Conservation (phyloP, 2,797 vertebrate genomes). For the Trachops cirrhosus region DNA sequence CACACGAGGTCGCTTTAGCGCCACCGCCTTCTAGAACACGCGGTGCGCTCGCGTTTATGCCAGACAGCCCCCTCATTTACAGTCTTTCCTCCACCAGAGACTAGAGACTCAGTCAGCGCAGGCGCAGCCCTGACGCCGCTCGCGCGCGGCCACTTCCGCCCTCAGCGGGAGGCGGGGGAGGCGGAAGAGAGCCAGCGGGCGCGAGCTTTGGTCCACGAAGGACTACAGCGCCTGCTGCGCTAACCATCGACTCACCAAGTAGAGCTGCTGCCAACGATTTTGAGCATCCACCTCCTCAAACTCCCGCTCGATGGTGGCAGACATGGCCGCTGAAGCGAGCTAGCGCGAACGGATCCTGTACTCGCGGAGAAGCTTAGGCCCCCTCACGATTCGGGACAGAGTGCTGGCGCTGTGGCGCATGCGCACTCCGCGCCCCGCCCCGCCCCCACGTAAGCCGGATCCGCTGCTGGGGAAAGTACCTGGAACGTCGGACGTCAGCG, state of each 20-base stretch:
- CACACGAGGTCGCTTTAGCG: neutral
- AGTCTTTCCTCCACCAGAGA: neutral
- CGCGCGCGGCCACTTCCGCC: slow-evolving; percentile 62
- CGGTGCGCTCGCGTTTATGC: neutral
- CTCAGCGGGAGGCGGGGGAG: slow-evolving; percentile 48
- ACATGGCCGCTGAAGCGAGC: slow-evolving; percentile 68
- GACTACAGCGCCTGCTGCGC: neutral
- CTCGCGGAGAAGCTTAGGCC: slow-evolving; percentile 56
- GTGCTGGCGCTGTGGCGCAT: slow-evolving; percentile 69
- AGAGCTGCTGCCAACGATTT: slow-evolving; percentile 92
- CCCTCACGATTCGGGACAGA: slow-evolving; percentile 43
- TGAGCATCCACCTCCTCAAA: slow-evolving; percentile 90
- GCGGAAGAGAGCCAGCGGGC: neutral
- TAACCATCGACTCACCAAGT: slow-evolving; percentile 85
- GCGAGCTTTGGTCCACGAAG: neutral
- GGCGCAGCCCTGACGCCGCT: slow-evolving; percentile 38
- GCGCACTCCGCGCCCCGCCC: slow-evolving; percentile 59
- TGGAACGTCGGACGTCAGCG: slow-evolving; percentile 74
- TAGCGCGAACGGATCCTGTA: neutral
- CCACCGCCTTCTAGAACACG: neutral
- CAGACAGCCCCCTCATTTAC: neutral
- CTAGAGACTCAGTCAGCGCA: slow-evolving; percentile 1
- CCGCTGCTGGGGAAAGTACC: slow-evolving; percentile 64
- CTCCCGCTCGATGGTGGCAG: slow-evolving; percentile 86
- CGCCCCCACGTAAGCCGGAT: slow-evolving; percentile 29